A percentile compares a stretch with the other conserved stretches of the same genome.
Conservation (phyloP, 64 coral and sea anemone species). For the Porites australiensis region DNA sequence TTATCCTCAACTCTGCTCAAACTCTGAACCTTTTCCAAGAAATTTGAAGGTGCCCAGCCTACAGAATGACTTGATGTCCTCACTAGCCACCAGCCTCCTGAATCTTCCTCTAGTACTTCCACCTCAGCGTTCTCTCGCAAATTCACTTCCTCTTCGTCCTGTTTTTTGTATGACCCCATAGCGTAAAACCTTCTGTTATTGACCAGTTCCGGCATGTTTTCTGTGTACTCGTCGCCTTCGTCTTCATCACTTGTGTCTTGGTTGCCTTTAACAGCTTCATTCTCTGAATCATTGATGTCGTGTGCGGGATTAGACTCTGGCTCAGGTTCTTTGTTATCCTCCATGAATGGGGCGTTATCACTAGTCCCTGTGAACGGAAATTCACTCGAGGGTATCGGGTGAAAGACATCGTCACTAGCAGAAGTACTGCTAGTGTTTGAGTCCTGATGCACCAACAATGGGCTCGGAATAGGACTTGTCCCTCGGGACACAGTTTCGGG, state of each 20-base stretch:
- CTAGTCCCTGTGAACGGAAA: not conserved
- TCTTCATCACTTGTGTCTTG: not conserved
- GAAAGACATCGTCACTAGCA: not conserved
- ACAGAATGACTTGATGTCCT: conserved; percentile 64
- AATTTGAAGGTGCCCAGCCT: conserved; percentile 95
- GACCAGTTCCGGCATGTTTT: conserved; percentile 8
- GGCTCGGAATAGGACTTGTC: conserved; percentile 17
- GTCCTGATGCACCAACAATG: not conserved
- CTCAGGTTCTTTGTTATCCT: not conserved
- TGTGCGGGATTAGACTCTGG: not conserved
- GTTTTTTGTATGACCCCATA: conserved; percentile 57
- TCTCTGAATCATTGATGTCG: not conserved
- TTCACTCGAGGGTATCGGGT: not conserved
- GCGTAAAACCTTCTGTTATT: conserved; percentile 30
- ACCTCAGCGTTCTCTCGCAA: conserved; percentile 69
- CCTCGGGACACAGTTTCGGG: conserved; percentile 1
- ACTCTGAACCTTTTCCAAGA: conserved; percentile 64
- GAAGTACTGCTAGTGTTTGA: not conserved
- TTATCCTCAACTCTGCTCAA: not conserved
- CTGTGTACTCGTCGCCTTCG: not conserved
- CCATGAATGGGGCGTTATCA: not conserved
- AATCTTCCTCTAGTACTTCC: conserved; percentile 71
- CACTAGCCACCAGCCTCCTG: conserved; percentile 89
- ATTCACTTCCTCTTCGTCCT: conserved; percentile 75
- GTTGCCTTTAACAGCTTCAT: not conserved